phyloP scores from a whole-genome alignment of 2,113 vertebrate species.

The Henicopernis longicauda region DNA sequence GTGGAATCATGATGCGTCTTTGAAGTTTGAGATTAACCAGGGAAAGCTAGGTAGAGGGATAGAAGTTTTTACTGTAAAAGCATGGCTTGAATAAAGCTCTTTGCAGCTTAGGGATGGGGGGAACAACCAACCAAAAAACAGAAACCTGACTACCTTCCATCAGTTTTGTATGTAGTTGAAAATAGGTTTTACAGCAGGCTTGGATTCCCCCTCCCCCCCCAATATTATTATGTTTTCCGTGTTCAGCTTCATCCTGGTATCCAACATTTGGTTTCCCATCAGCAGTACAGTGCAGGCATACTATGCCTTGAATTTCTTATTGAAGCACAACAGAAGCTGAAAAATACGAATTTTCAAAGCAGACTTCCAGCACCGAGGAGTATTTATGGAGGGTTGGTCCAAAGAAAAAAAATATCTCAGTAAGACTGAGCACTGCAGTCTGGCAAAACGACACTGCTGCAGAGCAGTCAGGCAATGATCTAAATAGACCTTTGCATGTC shows the following conservation, averaged over 20 bases:
- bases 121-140: not conserved
- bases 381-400: not conserved
- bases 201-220: not conserved
- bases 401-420: not conserved
- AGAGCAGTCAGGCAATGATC: not conserved
- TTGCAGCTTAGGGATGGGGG: not conserved
- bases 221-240: not conserved
- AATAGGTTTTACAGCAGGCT: not conserved
- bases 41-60: not conserved
- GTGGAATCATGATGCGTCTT: not conserved
- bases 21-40: not conserved
- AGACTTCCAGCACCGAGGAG: not conserved
- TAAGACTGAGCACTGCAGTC: not conserved
- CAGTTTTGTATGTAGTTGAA: not conserved
- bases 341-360: not conserved
- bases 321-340: not conserved
- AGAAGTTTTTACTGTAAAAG: not conserved
- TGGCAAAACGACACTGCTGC: not conserved
- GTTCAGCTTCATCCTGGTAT: not conserved
- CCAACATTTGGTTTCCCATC: constrained; percentile 4
- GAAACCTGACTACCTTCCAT: fast-evolving
- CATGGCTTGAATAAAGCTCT: not conserved
- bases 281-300: not conserved
- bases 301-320: not conserved
- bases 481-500: not conserved